A percentile compares a stretch with the other conserved stretches of the same genome.
Conservation (phyloP, 2,888 invertebrate genomes). For the Cephus nigrinus region DNA sequence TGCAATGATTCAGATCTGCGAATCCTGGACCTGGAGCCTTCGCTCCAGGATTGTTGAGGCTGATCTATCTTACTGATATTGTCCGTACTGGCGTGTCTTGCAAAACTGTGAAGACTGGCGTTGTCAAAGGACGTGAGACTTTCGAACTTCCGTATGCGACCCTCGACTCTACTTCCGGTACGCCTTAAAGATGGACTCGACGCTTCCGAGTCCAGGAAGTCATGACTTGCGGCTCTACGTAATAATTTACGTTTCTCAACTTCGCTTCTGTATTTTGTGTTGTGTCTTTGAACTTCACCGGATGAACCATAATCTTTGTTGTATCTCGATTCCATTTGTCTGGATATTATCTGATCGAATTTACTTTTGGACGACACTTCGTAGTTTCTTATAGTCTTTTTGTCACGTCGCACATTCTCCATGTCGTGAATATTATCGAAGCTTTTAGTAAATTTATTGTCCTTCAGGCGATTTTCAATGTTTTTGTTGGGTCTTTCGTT, state of each 20-base stretch:
- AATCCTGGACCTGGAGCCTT: constrained; percentile 36
- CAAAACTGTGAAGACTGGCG: constrained; percentile 44
- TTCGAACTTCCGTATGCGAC: constrained; percentile 60
- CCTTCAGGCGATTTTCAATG: neutral
- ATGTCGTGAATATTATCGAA: neutral
- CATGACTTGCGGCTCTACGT: constrained; percentile 58
- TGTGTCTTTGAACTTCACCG: constrained; percentile 32
- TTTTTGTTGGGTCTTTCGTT: neutral
- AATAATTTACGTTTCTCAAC: constrained; percentile 54
- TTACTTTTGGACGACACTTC: constrained; percentile 16
- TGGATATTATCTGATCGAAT: constrained; percentile 16
- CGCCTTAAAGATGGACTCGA: constrained; percentile 46
- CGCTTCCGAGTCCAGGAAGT: constrained; percentile 49
- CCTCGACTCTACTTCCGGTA: constrained; percentile 49
- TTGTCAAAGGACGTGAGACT: constrained; percentile 59
- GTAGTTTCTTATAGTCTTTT: constrained; percentile 32
- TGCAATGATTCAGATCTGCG: constrained; percentile 61
- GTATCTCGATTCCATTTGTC: neutral
- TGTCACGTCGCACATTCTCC: constrained; percentile 1
- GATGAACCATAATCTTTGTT: neutral
- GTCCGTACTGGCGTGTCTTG: constrained; percentile 23
- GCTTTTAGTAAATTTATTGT: constrained; percentile 6
- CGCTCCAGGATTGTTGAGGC: constrained; percentile 5
- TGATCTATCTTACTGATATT: neutral
- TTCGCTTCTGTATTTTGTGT: constrained; percentile 44